These are phyloP conservation scores for Drosophila seclusa DNA, from an alignment of 2,888 invertebrate species.

Conservation along the genomic window DNA sequence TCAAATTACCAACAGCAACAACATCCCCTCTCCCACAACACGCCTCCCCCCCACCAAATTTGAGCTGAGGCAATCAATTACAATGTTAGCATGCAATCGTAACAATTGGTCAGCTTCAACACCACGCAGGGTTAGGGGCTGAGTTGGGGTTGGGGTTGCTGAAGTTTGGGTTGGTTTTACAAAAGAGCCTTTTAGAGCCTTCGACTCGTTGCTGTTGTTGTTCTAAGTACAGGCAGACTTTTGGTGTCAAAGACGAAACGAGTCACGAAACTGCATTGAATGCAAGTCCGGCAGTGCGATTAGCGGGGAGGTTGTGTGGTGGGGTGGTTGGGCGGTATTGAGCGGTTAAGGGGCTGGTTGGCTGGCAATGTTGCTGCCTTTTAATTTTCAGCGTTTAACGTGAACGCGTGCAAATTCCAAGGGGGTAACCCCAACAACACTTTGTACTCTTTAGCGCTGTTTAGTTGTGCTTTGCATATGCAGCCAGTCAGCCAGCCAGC, in stretches of 20 bases:
- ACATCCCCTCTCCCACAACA: constrained; percentile 3
- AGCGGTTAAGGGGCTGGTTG: background rate
- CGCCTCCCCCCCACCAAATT: background rate
- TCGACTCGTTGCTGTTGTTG: constrained; percentile 56
- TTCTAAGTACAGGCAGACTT: constrained; percentile 68
- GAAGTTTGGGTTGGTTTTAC: constrained; percentile 48
- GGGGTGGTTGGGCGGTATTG: background rate
- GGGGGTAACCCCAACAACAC: constrained; percentile 40
- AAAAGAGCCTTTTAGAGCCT: constrained; percentile 65
- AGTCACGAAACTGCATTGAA: constrained; percentile 60
- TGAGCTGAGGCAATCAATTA: constrained; percentile 79
- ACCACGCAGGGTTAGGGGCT: constrained; percentile 4
- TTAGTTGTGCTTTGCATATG: constrained; percentile 73
- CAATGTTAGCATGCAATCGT: constrained; percentile 75
- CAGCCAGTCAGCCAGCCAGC: background rate
- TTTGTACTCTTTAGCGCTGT: constrained; percentile 77
- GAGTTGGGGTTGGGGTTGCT: background rate
- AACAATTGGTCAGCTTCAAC: constrained; percentile 57
- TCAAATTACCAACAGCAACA: constrained; percentile 71
- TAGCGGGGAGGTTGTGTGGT: background rate
- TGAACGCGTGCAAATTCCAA: constrained; percentile 62
- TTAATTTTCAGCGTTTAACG: constrained; percentile 70
- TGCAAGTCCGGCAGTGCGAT: constrained; percentile 8
- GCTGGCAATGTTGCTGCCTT: constrained; percentile 27
- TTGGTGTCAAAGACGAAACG: constrained; percentile 73